Conservation (phyloP, 1,140 invertebrate genomes). For the Zaprionus camerounensis region DNA sequence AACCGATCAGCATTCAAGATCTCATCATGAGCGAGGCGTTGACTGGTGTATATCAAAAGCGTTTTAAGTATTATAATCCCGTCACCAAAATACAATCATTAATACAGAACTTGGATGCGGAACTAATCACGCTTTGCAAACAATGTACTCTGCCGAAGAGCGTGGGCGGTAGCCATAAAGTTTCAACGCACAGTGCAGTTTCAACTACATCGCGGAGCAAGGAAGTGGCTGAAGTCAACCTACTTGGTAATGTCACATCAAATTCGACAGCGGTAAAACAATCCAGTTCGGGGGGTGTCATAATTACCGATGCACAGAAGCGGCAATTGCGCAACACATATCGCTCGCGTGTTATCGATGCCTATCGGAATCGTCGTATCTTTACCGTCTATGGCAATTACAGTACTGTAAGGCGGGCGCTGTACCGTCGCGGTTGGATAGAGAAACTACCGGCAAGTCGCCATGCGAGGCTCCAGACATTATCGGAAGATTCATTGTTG, state of each 20-base stretch:
- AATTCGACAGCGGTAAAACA: conserved; percentile 2
- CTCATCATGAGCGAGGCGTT: conserved; percentile 51
- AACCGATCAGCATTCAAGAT: not conserved
- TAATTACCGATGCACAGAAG: conserved; percentile 50
- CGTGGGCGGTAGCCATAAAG: conserved; percentile 8
- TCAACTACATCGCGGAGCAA: conserved; percentile 14
- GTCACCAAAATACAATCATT: conserved; percentile 72
- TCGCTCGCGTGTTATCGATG: conserved; percentile 73
- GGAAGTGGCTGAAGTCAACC: conserved; percentile 20
- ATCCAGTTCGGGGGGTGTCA: not conserved
- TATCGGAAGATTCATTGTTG: conserved; percentile 74
- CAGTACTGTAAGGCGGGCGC: conserved; percentile 83
- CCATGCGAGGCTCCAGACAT: conserved; percentile 77
- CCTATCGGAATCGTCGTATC: conserved; percentile 76
- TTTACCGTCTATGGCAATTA: conserved; percentile 81
- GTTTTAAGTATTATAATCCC: conserved; percentile 71
- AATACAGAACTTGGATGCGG: conserved; percentile 74
- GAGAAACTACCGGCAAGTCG: conserved; percentile 85
- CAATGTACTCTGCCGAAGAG: conserved; percentile 62
- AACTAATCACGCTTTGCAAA: conserved; percentile 69
- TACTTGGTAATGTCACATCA: conserved; percentile 24
- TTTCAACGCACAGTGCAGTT: not conserved
- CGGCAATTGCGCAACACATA: conserved; percentile 68
- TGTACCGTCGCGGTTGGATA: conserved; percentile 87
- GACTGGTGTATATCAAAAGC: conserved; percentile 28